phyloP scores from a whole-genome alignment of 2,888 invertebrate species.

The Pammene aurita region DNA sequence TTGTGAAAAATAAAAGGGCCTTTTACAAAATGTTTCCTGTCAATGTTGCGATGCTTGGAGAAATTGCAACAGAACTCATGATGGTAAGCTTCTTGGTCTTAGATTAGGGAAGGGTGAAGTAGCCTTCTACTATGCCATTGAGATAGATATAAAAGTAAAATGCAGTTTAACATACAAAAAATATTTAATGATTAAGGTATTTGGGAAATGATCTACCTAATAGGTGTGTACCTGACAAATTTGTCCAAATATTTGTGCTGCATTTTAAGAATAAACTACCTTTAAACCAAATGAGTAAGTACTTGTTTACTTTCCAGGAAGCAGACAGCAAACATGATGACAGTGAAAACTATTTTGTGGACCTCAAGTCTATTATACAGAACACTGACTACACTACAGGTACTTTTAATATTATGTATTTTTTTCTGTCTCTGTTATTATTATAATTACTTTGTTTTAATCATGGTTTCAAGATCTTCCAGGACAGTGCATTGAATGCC shows the following conservation, averaged over 20 bases:
- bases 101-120: neutral
- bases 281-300: neutral
- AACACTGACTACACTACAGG: constrained; percentile 57
- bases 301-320: constrained; percentile 42
- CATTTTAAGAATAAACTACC: too few relatives aligned
- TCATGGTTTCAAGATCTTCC: constrained; percentile 39
- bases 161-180: too few relatives aligned
- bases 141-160: too few relatives aligned
- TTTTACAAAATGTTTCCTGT: constrained; percentile 67
- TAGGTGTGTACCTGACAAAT: too few relatives aligned
- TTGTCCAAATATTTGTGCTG: too few relatives aligned
- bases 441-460: neutral
- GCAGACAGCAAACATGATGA: constrained; percentile 35
- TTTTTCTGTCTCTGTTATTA: neutral
- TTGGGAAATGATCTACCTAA: too few relatives aligned
- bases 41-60: constrained; percentile 69
- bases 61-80: constrained; percentile 59
- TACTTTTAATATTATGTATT: constrained; percentile 45
- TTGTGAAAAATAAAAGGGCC: constrained; percentile 55
- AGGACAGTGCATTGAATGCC: constrained; percentile 72
- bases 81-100: constrained; percentile 53
- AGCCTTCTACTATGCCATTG: neutral
- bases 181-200: too few relatives aligned
- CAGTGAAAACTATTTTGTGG: constrained; percentile 57
- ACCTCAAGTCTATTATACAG: constrained; percentile 61